A percentile compares a stretch with the other conserved stretches of the same genome.
These are phyloP conservation scores for Zapornia atra DNA, from an alignment of 2,113 vertebrate species.

Conservation along the genomic window DNA sequence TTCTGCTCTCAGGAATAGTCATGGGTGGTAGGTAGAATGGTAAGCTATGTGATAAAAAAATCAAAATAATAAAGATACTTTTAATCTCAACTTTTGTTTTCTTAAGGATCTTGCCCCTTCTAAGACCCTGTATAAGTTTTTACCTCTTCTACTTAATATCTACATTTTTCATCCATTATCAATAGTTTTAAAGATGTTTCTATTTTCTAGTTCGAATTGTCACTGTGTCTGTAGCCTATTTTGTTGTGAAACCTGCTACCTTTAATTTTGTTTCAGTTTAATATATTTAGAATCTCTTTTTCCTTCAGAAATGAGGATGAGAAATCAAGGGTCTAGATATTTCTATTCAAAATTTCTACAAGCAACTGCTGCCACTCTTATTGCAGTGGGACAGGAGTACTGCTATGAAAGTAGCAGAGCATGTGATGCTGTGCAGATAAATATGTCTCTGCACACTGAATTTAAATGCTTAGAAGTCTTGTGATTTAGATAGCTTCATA, in stretches of 20 bases:
- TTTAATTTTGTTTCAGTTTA: neutral
- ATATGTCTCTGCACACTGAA: neutral
- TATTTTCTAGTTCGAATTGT: neutral
- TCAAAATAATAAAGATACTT: neutral
- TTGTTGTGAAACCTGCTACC: neutral
- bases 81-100: neutral
- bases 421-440: neutral
- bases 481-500: neutral
- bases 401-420: neutral
- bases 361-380: neutral
- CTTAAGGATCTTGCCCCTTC: neutral
- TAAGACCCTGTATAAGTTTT: neutral
- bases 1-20: neutral
- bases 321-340: neutral
- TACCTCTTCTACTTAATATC: neutral
- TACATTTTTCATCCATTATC: neutral
- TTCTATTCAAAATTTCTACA: neutral
- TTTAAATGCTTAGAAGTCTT: neutral
- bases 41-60: neutral
- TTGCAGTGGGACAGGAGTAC: neutral
- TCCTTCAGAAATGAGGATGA: neutral
- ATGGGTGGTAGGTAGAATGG: neutral
- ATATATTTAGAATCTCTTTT: neutral
- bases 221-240: neutral
- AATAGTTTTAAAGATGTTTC: neutral